A percentile compares a stretch with the other conserved stretches of the same genome.
Evolutionary conservation across 2,888 invertebrate species (phyloP).

Genomic region (Cryptops parisi): DNA sequence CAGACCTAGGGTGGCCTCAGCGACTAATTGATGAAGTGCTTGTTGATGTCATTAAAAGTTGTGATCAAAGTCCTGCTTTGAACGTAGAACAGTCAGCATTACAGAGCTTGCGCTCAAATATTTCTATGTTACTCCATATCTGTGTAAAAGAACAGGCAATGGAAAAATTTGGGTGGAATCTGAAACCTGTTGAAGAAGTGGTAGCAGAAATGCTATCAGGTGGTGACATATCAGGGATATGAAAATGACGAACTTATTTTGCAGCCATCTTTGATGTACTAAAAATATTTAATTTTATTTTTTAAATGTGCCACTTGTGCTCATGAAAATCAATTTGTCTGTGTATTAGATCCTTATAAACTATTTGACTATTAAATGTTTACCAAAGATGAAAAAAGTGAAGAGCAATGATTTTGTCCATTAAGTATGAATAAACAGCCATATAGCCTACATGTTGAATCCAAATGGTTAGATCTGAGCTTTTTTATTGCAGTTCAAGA

Average conservation of each 20-base stretch:
- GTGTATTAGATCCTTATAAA: background rate
- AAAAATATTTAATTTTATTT: no score
- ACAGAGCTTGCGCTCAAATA: slow-evolving; percentile 16
- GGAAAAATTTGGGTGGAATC: slow-evolving; percentile 15
- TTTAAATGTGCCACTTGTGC: no score
- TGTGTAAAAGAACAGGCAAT: slow-evolving; percentile 19
- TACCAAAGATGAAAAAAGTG: background rate
- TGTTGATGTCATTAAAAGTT: slow-evolving; percentile 15
- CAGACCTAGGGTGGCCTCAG: slow-evolving; percentile 17
- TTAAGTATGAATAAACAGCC: no score
- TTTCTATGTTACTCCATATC: slow-evolving; percentile 15
- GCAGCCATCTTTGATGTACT: no score
- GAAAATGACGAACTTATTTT: no score
- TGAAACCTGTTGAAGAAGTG: slow-evolving; percentile 11
- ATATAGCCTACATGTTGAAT: no score
- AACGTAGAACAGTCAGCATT: slow-evolving; percentile 12
- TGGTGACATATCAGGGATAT: slow-evolving; percentile 3
- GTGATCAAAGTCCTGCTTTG: slow-evolving; percentile 13
- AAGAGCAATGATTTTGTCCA: no score
- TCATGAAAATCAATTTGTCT: background rate
- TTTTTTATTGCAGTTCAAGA: no score
- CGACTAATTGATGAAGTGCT: slow-evolving; percentile 18
- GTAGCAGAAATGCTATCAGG: slow-evolving; percentile 11
- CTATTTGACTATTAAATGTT: background rate
- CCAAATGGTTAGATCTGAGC: no score